Conservation (phyloP, 1,140 invertebrate species). For the Panonychus citri region DNA sequence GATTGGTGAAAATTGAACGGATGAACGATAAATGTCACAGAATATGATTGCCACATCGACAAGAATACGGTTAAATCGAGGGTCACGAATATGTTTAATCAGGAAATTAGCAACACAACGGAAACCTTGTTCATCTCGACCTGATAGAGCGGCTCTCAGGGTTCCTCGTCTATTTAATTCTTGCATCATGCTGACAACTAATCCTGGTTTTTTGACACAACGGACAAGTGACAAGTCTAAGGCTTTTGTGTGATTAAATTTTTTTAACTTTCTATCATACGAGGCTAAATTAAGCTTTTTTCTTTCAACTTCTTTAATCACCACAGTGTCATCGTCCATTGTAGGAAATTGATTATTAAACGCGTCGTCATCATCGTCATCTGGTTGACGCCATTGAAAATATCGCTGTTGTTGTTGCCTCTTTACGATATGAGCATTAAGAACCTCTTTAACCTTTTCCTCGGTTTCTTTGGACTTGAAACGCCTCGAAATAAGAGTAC, state of each 20-base stretch:
- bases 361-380: not conserved
- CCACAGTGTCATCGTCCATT: not conserved
- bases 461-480: not conserved
- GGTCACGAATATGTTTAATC: constrained; percentile 43
- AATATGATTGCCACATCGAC: constrained; percentile 40
- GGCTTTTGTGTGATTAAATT: constrained; percentile 7
- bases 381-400: not conserved
- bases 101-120: constrained; percentile 45
- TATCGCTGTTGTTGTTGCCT: not conserved
- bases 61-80: constrained; percentile 42
- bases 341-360: too few species aligned
- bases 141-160: constrained; percentile 34
- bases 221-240: not conserved
- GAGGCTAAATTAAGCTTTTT: not conserved
- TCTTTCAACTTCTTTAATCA: not conserved
- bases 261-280: constrained; percentile 5
- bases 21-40: constrained; percentile 1
- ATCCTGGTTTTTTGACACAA: constrained; percentile 38
- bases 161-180: constrained; percentile 38
- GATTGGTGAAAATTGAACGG: not conserved
- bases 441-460: not conserved
- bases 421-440: not conserved
- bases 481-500: not conserved
- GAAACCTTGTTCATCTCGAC: constrained; percentile 39
- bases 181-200: constrained; percentile 51